phyloP scores from a whole-genome alignment of 2,888 invertebrate species.

The Microplitis deprimator region DNA sequence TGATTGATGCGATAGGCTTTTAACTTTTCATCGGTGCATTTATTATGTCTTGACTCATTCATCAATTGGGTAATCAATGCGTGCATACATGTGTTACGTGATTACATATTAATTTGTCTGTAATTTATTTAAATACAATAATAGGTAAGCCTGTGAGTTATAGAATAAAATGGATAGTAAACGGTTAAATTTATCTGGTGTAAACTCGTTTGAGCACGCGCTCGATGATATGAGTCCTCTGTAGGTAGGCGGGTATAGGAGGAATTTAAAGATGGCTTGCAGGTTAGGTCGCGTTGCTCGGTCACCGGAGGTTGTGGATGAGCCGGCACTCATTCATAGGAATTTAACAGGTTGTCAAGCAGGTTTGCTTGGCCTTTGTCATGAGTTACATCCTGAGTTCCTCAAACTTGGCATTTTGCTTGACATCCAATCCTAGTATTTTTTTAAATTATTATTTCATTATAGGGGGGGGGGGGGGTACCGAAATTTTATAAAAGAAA shows the following conservation, averaged over 20 bases:
- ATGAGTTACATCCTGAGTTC: conserved; percentile 48
- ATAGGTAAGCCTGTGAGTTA: conserved; percentile 4
- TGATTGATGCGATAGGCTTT: conserved; percentile 35
- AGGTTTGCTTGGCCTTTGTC: conserved; percentile 66
- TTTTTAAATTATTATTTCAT: background rate
- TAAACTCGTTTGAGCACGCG: conserved; percentile 15
- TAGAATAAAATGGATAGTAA: conserved; percentile 19
- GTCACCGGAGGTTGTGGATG: conserved; percentile 52
- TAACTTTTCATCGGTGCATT: conserved; percentile 32
- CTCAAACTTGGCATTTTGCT: background rate
- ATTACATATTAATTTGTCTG: background rate
- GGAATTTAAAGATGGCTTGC: conserved; percentile 57
- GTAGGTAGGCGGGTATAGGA: conserved; percentile 47
- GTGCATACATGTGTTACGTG: background rate
- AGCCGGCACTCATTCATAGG: conserved; percentile 64
- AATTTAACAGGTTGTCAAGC: conserved; percentile 68
- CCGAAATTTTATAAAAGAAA: too few species aligned
- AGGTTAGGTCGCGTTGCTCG: conserved; percentile 39
- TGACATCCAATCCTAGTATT: background rate
- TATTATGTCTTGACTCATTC: conserved; percentile 16
- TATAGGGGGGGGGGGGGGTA: too few species aligned
- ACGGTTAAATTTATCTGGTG: conserved; percentile 11
- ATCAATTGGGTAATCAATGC: conserved; percentile 19
- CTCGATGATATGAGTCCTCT: background rate
- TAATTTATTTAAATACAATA: too few species aligned